phyloP scores from a whole-genome alignment of 2,888 invertebrate species.

The Azorinus chamasolen region DNA sequence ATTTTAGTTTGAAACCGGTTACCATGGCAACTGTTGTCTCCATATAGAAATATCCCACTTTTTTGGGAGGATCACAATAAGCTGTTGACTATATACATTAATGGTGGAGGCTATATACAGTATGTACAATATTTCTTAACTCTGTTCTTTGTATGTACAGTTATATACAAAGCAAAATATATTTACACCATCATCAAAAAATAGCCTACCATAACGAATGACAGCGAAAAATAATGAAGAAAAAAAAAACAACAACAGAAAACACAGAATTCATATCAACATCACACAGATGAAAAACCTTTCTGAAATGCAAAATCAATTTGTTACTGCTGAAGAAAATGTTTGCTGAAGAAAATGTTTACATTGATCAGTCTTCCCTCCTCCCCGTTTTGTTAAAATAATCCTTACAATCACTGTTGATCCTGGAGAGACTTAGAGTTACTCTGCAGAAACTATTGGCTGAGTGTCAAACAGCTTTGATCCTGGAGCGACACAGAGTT shows the following conservation, averaged over 20 bases:
- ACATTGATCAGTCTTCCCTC: too few species aligned
- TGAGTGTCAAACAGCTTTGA: too few species aligned
- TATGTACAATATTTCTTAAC: slow-evolving; percentile 14
- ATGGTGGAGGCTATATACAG: slow-evolving; percentile 28
- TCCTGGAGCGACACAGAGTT: too few species aligned
- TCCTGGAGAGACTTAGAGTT: too few species aligned
- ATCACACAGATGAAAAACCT: too few species aligned
- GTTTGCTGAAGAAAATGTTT: too few species aligned
- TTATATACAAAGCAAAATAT: slow-evolving; percentile 11
- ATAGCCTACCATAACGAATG: not conserved
- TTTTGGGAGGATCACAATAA: slow-evolving; percentile 59
- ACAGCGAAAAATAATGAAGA: not conserved
- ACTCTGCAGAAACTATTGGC: too few species aligned
- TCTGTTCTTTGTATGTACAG: slow-evolving; percentile 13
- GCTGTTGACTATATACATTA: slow-evolving; percentile 54
- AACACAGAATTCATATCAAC: not conserved
- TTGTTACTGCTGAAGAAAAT: too few species aligned
- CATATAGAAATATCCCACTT: slow-evolving; percentile 52
- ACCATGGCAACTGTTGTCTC: slow-evolving; percentile 29
- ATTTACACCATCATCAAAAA: slow-evolving; percentile 5
- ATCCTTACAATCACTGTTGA: too few species aligned
- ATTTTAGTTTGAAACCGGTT: slow-evolving; percentile 6
- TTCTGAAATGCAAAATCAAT: too few species aligned
- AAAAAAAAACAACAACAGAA: not conserved
- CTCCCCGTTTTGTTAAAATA: too few species aligned